Conservation (phyloP, 2,113 vertebrate species). For the Sprattus sprattus region DNA sequence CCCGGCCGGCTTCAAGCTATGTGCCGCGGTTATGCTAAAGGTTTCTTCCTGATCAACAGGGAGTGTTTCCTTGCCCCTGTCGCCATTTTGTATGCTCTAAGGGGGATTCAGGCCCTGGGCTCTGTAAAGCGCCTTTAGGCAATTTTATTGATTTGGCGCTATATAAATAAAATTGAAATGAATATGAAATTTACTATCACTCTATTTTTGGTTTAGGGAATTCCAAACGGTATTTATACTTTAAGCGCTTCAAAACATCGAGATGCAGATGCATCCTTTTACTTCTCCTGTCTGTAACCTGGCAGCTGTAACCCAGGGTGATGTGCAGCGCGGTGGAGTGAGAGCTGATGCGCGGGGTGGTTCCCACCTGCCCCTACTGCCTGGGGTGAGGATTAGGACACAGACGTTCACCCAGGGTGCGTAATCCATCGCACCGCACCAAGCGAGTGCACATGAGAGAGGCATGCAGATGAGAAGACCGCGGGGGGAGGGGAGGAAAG, state of each 20-base stretch:
- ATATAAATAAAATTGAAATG: too few species aligned
- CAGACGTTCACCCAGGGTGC: neutral
- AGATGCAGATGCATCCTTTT: neutral
- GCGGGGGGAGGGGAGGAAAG: slow-evolving; percentile 29
- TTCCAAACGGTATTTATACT: neutral
- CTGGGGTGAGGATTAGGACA: slow-evolving; percentile 60
- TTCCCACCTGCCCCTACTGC: slow-evolving; percentile 63
- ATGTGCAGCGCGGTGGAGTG: neutral
- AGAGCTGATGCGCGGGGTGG: slow-evolving; percentile 51
- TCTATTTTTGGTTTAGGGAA: too few species aligned
- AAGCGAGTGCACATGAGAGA: neutral
- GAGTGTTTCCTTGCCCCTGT: too few species aligned
- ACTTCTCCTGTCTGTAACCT: neutral
- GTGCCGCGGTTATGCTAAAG: too few species aligned
- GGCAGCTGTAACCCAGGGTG: neutral
- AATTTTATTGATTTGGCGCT: too few species aligned
- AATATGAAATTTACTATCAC: too few species aligned
- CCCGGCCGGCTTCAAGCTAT: too few species aligned
- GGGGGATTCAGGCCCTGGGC: too few species aligned
- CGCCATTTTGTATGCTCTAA: too few species aligned
- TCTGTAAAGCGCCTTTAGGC: too few species aligned
- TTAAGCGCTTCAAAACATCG: neutral
- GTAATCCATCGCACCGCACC: neutral
- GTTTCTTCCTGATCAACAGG: too few species aligned
- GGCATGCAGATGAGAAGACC: neutral